Base-by-base conservation (phyloP, 2,113 vertebrate species). In the Gasterosteus aculeatus region DNA sequence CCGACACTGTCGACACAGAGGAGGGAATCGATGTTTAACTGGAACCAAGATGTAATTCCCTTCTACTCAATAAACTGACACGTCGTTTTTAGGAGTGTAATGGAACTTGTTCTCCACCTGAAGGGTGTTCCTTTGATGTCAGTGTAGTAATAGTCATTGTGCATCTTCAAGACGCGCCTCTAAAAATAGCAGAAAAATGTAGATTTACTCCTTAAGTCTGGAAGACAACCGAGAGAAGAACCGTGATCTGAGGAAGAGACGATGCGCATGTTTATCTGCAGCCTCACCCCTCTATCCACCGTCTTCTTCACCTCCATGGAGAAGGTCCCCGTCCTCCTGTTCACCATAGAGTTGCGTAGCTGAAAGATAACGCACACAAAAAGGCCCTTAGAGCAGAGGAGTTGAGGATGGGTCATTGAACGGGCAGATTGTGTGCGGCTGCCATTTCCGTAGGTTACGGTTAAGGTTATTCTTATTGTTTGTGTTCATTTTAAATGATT, bases 251-350 rank as follows among this genome's bases (percentile, higher is more conserved):
- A 78, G 46, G 66, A 2, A 4, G 18, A 42, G 64, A 72, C 58
- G 53, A 11, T 29, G 64, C 80, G 56, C 12, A 2, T 60, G 41
- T 75, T 71, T 61, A 78, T 85, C 66, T 75, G 67, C 77, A 44
- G 31, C 29, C 93, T 89, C 95, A 99, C 98, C 97, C 98, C 97
- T 95, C 96, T 96, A 85, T 99, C 98, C 85, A 99, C 96, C 0
- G 97, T 98, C 93, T 97, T 97, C 95, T 97, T 98, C 85, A 98
- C 97, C 87, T 99, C 98, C 97, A 99, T 99, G 49, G 97, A 98
- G 87, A 99, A 99, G 81, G 96, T 97, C 54, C 97, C 98, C 0
- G 97, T 98, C 93, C 95, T 97, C 75, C 96, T 94, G 90, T 98
- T 99, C 87, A 99, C 97, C 98, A 99, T 99, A 38, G 97, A 97